These are phyloP conservation scores for Orthonychiurus folsomi DNA, from an alignment of 2,888 invertebrate species.

Conservation along the genomic window DNA sequence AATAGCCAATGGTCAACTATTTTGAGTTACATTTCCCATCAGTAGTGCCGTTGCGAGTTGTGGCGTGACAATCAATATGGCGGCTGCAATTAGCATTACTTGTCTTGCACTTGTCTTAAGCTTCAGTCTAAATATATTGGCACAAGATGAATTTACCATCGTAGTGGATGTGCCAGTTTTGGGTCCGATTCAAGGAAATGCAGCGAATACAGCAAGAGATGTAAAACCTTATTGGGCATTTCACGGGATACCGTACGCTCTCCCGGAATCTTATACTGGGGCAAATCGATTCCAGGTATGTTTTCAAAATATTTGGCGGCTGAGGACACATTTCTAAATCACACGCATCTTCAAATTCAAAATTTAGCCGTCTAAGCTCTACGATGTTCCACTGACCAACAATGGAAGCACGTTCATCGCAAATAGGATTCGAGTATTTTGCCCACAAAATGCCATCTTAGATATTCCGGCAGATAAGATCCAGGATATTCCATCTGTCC, in stretches of 20 bases:
- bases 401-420: not conserved
- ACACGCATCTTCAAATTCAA: not conserved
- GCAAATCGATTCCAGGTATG: conserved; percentile 1
- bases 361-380: conserved; percentile 4
- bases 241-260: conserved; percentile 14
- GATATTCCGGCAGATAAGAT: not conserved
- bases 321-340: not conserved
- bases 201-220: conserved; percentile 13
- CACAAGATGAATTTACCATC: conserved; percentile 9
- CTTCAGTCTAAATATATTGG: not conserved
- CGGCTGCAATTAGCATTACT: too few relatives aligned
- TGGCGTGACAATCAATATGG: too few relatives aligned
- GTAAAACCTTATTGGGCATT: conserved; percentile 9
- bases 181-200: conserved; percentile 18
- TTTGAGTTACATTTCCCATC: too few relatives aligned
- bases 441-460: conserved; percentile 11
- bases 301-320: not conserved
- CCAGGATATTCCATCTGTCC: not conserved
- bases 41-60: too few relatives aligned
- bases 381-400: conserved; percentile 2
- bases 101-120: too few relatives aligned
- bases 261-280: conserved; percentile 5
- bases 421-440: not conserved
- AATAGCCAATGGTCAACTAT: too few relatives aligned
- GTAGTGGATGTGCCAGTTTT: conserved; percentile 16